phyloP scores from a whole-genome alignment of 2,113 vertebrate genomes.

The Brachypodius melanocephalos region DNA sequence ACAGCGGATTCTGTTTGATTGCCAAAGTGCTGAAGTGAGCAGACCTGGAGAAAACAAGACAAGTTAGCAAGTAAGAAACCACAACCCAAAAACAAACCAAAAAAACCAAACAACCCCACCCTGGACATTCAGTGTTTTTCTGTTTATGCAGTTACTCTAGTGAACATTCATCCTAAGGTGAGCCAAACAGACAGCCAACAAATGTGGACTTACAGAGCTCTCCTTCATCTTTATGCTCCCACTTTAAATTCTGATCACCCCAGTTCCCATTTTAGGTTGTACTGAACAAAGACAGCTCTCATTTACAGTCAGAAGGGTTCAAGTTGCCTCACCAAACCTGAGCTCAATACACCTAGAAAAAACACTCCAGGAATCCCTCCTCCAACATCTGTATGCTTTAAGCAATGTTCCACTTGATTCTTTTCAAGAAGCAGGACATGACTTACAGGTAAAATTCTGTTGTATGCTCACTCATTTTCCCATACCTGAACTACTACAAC shows the following conservation, averaged over 20 bases:
- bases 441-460: neutral
- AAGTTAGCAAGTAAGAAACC: neutral
- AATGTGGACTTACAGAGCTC: neutral
- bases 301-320: neutral
- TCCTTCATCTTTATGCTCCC: neutral
- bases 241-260: neutral
- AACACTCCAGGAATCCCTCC: neutral
- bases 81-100: neutral
- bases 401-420: neutral
- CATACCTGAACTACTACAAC: neutral
- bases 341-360: neutral
- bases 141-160: neutral
- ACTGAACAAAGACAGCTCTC: neutral
- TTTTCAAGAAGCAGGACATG: neutral
- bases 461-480: neutral
- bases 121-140: neutral
- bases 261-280: neutral
- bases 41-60: conserved; percentile 79
- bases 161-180: neutral
- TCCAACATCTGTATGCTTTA: neutral
- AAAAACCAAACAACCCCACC: neutral
- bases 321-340: neutral
- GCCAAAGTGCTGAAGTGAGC: conserved; percentile 99
- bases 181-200: neutral
- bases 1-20: conserved; percentile 97